phyloP scores from a whole-genome alignment of 2,888 invertebrate genomes.

The Drosophila paracracens region DNA sequence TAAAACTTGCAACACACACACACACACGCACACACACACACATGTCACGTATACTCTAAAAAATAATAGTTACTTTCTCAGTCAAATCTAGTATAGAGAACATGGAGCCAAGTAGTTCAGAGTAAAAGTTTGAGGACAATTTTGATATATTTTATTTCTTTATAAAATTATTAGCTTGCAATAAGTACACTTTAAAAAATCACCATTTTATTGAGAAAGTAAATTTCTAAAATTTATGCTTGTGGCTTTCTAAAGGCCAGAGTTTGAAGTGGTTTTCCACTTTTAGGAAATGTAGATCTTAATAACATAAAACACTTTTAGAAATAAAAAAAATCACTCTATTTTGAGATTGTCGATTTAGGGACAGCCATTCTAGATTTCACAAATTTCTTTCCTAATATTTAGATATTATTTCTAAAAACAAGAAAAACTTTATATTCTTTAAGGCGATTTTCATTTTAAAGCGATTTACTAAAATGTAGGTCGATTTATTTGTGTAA shows the following conservation, averaged over 20 bases:
- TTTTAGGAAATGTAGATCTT: no score
- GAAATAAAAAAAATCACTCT: no score
- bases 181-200: not conserved
- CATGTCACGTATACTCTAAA: not conserved
- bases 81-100: not conserved
- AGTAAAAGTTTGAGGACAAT: not conserved
- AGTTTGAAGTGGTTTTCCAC: no score
- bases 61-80: not conserved
- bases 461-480: no score
- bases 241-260: not conserved
- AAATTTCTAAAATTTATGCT: not conserved
- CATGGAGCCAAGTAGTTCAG: not conserved
- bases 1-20: conserved; percentile 59
- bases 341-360: no score
- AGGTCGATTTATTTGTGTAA: not conserved
- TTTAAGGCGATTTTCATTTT: no score
- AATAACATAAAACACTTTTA: no score
- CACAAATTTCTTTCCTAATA: not conserved
- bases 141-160: not conserved
- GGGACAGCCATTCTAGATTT: not conserved
- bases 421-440: no score
- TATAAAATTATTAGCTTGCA: not conserved
- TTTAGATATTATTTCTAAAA: no score
- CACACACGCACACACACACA: conserved; percentile 28
- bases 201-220: not conserved